Evolutionary conservation across 2,888 invertebrate species (phyloP), one percentile per base, ranked within the genome.

Genomic region (Cheilosia urbana): DNA sequence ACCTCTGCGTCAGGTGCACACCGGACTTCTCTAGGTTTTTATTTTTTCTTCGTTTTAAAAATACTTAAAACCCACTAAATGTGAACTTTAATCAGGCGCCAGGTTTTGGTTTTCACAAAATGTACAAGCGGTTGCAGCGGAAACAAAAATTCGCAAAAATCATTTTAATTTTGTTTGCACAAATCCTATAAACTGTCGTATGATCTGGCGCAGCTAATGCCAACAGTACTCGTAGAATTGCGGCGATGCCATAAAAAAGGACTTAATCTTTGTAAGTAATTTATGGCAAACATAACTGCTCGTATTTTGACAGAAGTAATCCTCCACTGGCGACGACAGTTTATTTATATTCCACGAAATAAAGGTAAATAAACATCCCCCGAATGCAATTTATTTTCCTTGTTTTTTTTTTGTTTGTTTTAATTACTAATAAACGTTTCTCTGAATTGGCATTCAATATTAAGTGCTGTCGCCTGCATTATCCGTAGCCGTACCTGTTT

Each of bases 1-100:
- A 68, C 72, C 65, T 77, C 81, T 76, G 85, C 81, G 85, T 72
- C 85, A 77, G 81, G 76, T 85, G 85, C 85, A 77, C 84, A 75
- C 15, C 72, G 78, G 60, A 68, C 78, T 78, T 78, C 72, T 65
- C 65, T 80, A 80, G 49, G 58, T 63, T 72, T 79, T 75, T 49
- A 27, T 68, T 27, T 15, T 27, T 62, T 62, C 62, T 19, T 51
- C 42, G 40, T 17, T 19, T 47, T 27, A 49, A 13, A 58, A 40
- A 53, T n/a, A n/a, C 45, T 15, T 47, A 66, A 51, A 27, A 60
- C 11, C 21, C 21, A 21, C 21, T 45, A 55, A 30, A 69, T 51
- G 17, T 55, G 7, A 45, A 19, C 24, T 21, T 30, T 11, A 47
- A 37, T 63, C 55, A 19, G 51, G 72, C 51, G 47, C 55, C 47